Conservation (phyloP, 2,797 vertebrate species). For the Catostomus latipinnis region DNA sequence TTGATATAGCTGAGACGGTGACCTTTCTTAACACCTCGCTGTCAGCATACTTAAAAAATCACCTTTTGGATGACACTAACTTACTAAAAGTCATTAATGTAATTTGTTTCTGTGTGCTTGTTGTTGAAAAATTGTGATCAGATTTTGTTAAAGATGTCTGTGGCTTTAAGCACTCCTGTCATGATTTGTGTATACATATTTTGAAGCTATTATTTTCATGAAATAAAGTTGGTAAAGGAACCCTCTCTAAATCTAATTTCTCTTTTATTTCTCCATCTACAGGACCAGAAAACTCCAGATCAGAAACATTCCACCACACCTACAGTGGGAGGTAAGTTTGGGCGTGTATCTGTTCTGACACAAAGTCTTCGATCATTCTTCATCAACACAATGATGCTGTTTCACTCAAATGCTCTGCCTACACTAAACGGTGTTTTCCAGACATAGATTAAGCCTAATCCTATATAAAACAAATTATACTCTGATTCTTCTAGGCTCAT, state of each 20-base stretch:
- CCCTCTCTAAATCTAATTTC: background rate
- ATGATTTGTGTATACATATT: background rate
- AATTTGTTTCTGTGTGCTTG: conserved; percentile 19
- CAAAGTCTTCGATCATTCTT: background rate
- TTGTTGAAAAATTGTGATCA: background rate
- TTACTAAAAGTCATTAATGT: conserved; percentile 10
- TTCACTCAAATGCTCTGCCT: background rate
- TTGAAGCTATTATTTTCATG: background rate
- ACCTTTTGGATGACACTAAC: conserved; percentile 10
- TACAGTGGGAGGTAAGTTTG: conserved; percentile 92
- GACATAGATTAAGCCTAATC: conserved; percentile 16
- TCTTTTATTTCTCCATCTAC: conserved; percentile 49
- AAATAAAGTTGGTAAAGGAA: background rate
- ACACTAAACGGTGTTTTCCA: background rate
- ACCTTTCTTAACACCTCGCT: background rate
- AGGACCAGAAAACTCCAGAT: conserved; percentile 97
- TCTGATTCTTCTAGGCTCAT: background rate
- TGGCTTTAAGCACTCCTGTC: background rate
- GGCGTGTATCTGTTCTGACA: conserved; percentile 13
- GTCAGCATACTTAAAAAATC: background rate
- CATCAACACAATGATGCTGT: conserved; percentile 9
- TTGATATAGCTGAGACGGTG: conserved; percentile 1
- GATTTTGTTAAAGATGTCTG: conserved; percentile 13
- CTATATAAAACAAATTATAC: too few relatives aligned
- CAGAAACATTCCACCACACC: conserved; percentile 93